Base-by-base conservation (phyloP, 2,888 invertebrate species). In the Protonemura montana region DNA sequence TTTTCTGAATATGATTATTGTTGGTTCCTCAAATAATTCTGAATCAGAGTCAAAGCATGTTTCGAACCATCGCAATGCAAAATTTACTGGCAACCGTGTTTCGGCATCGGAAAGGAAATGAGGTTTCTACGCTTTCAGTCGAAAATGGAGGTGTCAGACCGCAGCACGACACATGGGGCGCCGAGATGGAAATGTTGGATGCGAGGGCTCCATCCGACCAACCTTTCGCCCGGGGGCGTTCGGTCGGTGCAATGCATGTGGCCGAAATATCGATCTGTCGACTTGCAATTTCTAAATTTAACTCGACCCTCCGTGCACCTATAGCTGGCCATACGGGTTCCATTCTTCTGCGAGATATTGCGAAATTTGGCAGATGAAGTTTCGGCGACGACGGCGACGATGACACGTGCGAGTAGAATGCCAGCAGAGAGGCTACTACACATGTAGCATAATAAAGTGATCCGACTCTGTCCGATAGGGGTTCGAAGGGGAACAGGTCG, bases 271-370 rank as follows among this genome's bases (percentile, higher is more conserved):
- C 59, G 59, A 59, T 59, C 59, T 10, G 59, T 59, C 59, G 13
- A 59, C 59, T 59, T 59, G 59, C 59, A 59, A 59, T 59, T 59
- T 59, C 59, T 59, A 59, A 59, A 59, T 59, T 59, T 59, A 59
- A 59, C 16, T 21, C 59, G 13, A 21, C 59, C 59, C 13, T 59
- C 59, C 13, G 59, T 59, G 21, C 59, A 59, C 21, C 16, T 59
- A 59, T 59, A 59, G 59, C 21, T 21, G 59, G 59, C 59, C 21
- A 13, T 59, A 59, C 59, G 59, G 16, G 59, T 59, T 59, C 59
- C 59, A 59, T 59, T 59, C 59, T 59, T 59, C 59, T 59, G 6
- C 59, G 21, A 59, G 59, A 59, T 21, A 59, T 59, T 59, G 59
- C 59, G 59, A 59, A 59, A 59, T 59, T 59, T 59, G 59, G 59